phyloP scores from a whole-genome alignment of 2,888 invertebrate species.

The Xanthostigma xanthostigma region DNA sequence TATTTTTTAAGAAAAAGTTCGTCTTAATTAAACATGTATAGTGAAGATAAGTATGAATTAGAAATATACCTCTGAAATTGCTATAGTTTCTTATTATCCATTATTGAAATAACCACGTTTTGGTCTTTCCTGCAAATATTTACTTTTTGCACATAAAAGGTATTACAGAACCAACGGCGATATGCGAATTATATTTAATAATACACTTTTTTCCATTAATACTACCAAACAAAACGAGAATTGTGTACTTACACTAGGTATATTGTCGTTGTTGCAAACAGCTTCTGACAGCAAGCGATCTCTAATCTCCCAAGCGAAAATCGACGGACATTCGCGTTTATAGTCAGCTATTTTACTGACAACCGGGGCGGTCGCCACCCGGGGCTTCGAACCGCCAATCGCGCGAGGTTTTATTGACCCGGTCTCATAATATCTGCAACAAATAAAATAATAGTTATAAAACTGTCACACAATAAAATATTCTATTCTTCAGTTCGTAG shows the following conservation, averaged over 20 bases:
- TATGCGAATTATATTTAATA: too few relatives aligned
- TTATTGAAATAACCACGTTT: too few relatives aligned
- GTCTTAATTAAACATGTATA: too few relatives aligned
- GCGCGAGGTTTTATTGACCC: slow-evolving; percentile 94
- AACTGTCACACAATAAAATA: background rate
- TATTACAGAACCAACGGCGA: too few relatives aligned
- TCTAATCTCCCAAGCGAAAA: slow-evolving; percentile 97
- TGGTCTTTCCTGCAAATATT: too few relatives aligned
- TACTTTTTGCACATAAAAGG: too few relatives aligned
- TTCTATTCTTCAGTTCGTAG: too few relatives aligned
- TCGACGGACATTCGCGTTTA: slow-evolving; percentile 93
- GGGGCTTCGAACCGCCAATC: slow-evolving; percentile 92
- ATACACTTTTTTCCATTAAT: too few relatives aligned
- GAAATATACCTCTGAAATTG: too few relatives aligned
- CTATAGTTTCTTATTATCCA: too few relatives aligned
- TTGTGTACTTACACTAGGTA: slow-evolving; percentile 80
- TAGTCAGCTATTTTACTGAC: slow-evolving; percentile 92
- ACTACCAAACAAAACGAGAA: background rate
- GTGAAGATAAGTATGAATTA: too few relatives aligned
- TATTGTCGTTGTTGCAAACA: slow-evolving; percentile 94
- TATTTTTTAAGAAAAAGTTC: too few relatives aligned
- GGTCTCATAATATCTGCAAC: slow-evolving; percentile 87
- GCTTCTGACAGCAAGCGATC: slow-evolving; percentile 87
- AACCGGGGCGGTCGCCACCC: slow-evolving; percentile 87
- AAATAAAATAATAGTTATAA: slow-evolving; percentile 17